A percentile compares a stretch with the other conserved stretches of the same genome.
These are phyloP conservation scores for Halocynthia roretzi DNA, from an alignment of 23 tunicate genomes.

Conservation along the genomic window DNA sequence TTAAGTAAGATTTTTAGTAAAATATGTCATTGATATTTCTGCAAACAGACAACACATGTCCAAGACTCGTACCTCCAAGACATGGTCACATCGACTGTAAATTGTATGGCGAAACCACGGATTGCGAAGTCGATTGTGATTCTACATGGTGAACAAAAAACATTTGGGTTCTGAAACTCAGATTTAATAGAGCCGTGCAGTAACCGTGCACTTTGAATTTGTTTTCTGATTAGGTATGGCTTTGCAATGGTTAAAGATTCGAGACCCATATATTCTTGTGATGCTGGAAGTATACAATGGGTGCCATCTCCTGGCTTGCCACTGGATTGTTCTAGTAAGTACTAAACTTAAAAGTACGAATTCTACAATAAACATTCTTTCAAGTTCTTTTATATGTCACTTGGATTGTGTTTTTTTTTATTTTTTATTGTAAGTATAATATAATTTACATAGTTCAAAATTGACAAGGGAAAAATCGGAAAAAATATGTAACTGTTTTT, in stretches of 20 bases:
- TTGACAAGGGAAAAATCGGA: no score
- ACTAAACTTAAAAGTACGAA: not conserved
- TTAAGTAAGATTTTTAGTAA: not conserved
- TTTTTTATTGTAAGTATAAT: no score
- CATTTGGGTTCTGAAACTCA: not conserved
- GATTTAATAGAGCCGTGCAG: not conserved
- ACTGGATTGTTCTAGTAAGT: constrained; percentile 80
- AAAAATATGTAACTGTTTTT: not conserved
- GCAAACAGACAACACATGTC: constrained; percentile 60
- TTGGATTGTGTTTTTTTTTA: no score
- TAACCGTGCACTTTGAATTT: not conserved
- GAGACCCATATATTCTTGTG: constrained; percentile 38
- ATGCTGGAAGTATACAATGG: constrained; percentile 37
- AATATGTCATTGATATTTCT: not conserved
- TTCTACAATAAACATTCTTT: no score
- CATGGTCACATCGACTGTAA: constrained; percentile 50
- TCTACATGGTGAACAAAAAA: constrained; percentile 28
- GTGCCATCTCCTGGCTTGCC: constrained; percentile 41
- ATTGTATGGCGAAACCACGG: constrained; percentile 15
- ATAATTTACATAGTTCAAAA: no score
- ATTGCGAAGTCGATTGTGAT: constrained; percentile 58
- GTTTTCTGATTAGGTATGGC: constrained; percentile 52
- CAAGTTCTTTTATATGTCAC: no score
- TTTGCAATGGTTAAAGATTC: constrained; percentile 56
- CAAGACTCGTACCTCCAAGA: constrained; percentile 54